Conservation (phyloP, 2,888 invertebrate species). For the Anthoptus insignis region DNA sequence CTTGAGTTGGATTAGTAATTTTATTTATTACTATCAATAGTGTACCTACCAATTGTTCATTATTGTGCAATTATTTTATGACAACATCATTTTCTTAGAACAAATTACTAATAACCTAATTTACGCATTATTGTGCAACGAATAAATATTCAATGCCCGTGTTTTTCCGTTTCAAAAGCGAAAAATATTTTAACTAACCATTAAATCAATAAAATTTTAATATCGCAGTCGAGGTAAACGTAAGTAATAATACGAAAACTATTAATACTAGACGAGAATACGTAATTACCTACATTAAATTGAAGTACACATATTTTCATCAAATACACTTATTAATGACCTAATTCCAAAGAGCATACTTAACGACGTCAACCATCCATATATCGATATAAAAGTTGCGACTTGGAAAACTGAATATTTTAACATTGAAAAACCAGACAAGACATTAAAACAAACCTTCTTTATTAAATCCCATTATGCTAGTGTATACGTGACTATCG, state of each 20-base stretch:
- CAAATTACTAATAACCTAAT: too few relatives aligned
- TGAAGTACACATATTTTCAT: too few relatives aligned
- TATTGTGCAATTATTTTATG: background rate
- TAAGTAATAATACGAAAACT: too few relatives aligned
- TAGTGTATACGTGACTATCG: background rate
- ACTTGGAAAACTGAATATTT: background rate
- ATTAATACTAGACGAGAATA: too few relatives aligned
- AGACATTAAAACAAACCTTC: background rate
- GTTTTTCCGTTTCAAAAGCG: background rate
- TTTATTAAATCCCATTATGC: background rate
- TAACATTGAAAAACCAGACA: constrained; percentile 4
- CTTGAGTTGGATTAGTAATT: too few relatives aligned
- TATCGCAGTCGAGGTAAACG: too few relatives aligned
- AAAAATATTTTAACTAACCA: background rate
- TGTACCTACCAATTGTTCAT: background rate
- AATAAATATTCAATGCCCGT: too few relatives aligned
- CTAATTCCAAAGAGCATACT: constrained; percentile 3
- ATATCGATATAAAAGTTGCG: background rate
- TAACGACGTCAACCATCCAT: constrained; percentile 5
- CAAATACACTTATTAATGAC: background rate
- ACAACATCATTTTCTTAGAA: too few relatives aligned
- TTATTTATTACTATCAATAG: too few relatives aligned
- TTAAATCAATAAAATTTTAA: background rate
- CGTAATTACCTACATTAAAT: too few relatives aligned
- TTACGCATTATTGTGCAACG: too few relatives aligned